Conservation (phyloP, 2,113 vertebrate genomes). For the cattle (Bos taurus) region DNA sequence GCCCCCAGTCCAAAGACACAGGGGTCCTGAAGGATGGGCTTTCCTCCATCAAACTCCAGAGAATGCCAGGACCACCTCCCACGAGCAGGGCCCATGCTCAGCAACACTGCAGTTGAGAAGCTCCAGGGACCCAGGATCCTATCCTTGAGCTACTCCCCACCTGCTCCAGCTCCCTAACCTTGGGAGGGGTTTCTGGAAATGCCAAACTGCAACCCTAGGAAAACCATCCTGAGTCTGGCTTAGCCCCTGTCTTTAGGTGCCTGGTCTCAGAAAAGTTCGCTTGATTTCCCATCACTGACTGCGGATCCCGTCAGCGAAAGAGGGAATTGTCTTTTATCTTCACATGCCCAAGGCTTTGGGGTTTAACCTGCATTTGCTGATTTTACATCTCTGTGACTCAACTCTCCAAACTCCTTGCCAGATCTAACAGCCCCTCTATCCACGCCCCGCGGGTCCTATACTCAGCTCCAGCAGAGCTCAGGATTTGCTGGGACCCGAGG, state of each 20-base stretch:
- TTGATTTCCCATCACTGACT: neutral
- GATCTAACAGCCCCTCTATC: neutral
- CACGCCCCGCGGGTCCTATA: rapidly evolving
- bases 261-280: neutral
- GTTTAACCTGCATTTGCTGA: neutral
- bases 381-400: neutral
- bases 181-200: neutral
- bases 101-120: neutral
- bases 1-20: neutral
- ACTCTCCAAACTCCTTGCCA: neutral
- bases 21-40: neutral
- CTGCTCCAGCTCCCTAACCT: neutral
- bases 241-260: neutral
- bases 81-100: neutral
- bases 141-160: neutral
- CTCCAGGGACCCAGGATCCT: neutral
- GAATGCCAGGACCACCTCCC: neutral
- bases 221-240: neutral
- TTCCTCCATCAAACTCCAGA: neutral
- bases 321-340: neutral
- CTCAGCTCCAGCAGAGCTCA: neutral
- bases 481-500: neutral
- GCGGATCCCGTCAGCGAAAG: rapidly evolving
- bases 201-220: neutral
- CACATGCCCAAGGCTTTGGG: neutral